These are phyloP conservation scores for Leptocoma aspasia DNA, from an alignment of 2,113 vertebrate genomes.

Conservation along the genomic window DNA sequence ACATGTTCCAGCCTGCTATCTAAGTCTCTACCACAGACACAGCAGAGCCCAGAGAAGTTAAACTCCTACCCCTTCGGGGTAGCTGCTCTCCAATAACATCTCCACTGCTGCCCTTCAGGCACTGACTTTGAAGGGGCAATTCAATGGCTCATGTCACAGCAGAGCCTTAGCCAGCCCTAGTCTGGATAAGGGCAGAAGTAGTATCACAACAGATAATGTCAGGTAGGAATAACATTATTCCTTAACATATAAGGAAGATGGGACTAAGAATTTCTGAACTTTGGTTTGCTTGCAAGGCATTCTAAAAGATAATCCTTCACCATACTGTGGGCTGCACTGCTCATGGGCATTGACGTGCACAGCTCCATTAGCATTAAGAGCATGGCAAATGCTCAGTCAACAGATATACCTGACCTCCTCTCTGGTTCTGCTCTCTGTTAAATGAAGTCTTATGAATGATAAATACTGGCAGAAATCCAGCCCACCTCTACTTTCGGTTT, in stretches of 20 bases:
- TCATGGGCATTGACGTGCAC: fast-evolving
- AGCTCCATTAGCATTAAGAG: background rate
- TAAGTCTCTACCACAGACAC: background rate
- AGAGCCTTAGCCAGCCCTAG: background rate
- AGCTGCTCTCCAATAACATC: background rate
- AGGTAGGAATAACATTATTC: background rate
- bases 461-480: background rate
- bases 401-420: background rate
- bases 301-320: background rate
- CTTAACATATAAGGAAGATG: background rate
- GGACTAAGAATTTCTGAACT: background rate
- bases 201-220: background rate
- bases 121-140: background rate
- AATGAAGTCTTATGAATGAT: background rate
- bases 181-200: background rate
- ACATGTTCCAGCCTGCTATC: background rate
- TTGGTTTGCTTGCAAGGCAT: background rate
- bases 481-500: background rate
- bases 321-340: background rate
- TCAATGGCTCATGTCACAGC: background rate
- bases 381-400: background rate
- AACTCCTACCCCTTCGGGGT: background rate
- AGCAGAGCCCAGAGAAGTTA: background rate
- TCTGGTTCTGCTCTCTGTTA: background rate
- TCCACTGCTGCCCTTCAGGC: background rate